Base-by-base conservation (phyloP, 2,888 invertebrate genomes). In the Ptychoptera albimana region DNA sequence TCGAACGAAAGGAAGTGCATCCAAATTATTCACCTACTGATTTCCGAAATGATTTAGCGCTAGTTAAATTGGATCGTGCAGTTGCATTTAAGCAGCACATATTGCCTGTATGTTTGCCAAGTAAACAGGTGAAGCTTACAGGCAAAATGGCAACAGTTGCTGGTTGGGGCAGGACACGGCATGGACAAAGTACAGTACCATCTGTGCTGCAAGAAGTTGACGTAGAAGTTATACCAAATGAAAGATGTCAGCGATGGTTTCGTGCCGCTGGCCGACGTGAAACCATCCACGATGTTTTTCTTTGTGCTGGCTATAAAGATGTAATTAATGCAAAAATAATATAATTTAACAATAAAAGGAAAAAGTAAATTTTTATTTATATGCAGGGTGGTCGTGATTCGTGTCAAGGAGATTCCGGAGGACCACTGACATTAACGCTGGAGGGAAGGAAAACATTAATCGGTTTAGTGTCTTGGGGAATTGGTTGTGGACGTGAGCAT, bases 301-400 rank as follows among this genome's bases (percentile, higher is more conserved):
- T 92, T 0, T 92, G 92, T 59, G 92, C 92, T 1, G 92, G 92
- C 3, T 92, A 89, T 55, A 91, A 91, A 61, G 87, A 89, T 23
- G 23, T 23, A 23, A 23, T 23, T 23, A 5, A 5, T 23, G 67
- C 87, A 85, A 53, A 72, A 71, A 4, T 58, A 71, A 39, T 30
- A 29, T 16, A 8, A 14, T 39, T 39, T 39, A 11, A 37, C 42
- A 63, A 44, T 44, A 38, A 34, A 31, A 23, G 7, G 23, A 23
- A 23, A 23, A 23, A 23, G 7, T 7, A 23, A 23, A 23, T 23
- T 23, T 23, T 23, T 5, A 23, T 23, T 23, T 23, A 23, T 7
- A 5, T 23, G 23, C 23, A 23, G 72, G 81, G 81, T 1, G 81
- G 81, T 0, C 65, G 81, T 1, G 81, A 81, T 56, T 80, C 80